These are phyloP conservation scores for Acrobasis repandana DNA, from an alignment of 2,888 invertebrate species.

Conservation along the genomic window DNA sequence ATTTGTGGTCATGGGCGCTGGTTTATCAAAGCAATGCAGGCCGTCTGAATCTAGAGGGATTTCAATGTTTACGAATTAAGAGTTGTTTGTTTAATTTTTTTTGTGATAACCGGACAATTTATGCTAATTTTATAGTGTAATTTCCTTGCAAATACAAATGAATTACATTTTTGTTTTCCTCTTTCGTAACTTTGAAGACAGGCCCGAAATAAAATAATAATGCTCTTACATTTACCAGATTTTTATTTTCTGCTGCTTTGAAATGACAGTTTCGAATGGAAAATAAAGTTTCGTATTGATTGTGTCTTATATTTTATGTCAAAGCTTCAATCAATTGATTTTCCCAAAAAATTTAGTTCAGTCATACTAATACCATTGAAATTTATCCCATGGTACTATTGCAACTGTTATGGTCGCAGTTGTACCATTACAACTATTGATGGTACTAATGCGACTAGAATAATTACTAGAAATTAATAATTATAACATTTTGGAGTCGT, in stretches of 20 bases:
- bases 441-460: no score
- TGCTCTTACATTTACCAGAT: constrained; percentile 1
- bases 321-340: no score
- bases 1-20: constrained; percentile 44
- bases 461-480: no score
- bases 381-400: no score
- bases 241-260: neutral
- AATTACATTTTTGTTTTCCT: constrained; percentile 20
- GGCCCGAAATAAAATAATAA: constrained; percentile 6
- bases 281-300: no score
- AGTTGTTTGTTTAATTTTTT: constrained; percentile 52
- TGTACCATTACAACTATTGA: no score
- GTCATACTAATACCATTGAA: no score
- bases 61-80: constrained; percentile 52
- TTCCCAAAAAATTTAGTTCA: no score
- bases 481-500: no score
- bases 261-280: neutral
- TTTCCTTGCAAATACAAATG: constrained; percentile 28
- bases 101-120: constrained; percentile 31
- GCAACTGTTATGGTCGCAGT: no score
- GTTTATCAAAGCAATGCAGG: constrained; percentile 62
- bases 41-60: constrained; percentile 49
- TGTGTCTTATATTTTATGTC: no score
- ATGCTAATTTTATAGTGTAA: constrained; percentile 32
- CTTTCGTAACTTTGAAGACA: constrained; percentile 10